These are phyloP conservation scores for Drosophila neonasuta DNA, from an alignment of 2,888 invertebrate genomes.

Conservation along the genomic window DNA sequence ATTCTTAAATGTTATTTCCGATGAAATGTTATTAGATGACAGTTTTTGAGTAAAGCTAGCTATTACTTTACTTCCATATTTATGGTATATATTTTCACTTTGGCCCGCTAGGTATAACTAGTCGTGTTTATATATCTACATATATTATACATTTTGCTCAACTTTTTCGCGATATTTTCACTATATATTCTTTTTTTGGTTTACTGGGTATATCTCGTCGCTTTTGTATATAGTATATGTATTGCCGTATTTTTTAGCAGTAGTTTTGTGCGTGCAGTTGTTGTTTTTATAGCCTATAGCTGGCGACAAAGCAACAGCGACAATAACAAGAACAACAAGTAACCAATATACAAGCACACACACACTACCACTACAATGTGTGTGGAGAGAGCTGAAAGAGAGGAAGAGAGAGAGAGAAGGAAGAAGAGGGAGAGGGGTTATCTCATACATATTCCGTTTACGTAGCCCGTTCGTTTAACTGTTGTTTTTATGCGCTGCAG, in stretches of 20 bases:
- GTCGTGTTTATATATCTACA: neutral
- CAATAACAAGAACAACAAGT: conserved; percentile 49
- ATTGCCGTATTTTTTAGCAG: conserved; percentile 61
- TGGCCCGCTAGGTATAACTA: neutral
- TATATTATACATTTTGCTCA: no score
- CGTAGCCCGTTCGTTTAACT: conserved; percentile 80
- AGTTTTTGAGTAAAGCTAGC: no score
- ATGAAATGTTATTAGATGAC: no score
- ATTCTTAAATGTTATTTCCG: no score
- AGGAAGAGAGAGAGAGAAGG: neutral
- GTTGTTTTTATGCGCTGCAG: conserved; percentile 82
- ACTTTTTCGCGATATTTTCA: neutral
- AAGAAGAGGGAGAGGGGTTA: conserved; percentile 33
- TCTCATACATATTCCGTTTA: conserved; percentile 79
- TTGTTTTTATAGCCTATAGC: conserved; percentile 58
- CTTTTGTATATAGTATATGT: neutral
- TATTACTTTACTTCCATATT: no score
- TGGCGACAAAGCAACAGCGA: conserved; percentile 59
- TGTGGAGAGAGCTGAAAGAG: neutral
- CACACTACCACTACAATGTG: conserved; percentile 19
- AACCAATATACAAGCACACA: conserved; percentile 31
- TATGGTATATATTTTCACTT: no score
- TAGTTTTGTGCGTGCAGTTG: conserved; percentile 64
- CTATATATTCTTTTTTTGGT: neutral
- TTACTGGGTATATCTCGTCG: neutral